Evolutionary conservation across 2,797 vertebrate genomes (phyloP), one percentile per base, ranked within the genome.

Genomic region (Rhodeus uyekii): DNA sequence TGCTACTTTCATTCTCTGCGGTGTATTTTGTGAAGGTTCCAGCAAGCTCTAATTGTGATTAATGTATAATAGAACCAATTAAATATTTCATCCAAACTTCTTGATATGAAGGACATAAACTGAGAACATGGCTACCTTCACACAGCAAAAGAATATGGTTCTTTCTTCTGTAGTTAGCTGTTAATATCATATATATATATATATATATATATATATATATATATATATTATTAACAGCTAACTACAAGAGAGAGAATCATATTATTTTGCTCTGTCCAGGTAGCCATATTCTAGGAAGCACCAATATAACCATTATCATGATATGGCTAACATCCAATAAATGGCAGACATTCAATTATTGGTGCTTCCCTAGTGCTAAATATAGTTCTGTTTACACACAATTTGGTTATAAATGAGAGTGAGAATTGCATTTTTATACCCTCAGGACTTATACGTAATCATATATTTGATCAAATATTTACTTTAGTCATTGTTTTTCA

Each of bases 1-100:
- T 74, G 81, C 81, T 71, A 24, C 68, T 80, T 38, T 86, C 55
- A 27, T 46, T 81, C 58, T 88, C 36, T 83, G 55, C 86, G 10
- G 24, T 76, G 5, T 36, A 14, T 64, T 38, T 76, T 60, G 12
- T 60, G 6, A 78, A 68, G 34, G 29, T 50, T 63, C 76, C 19
- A 58, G 34, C 29, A 65, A 50, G 32, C 46, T 60, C 24, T 42
- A 4, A n/a, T 42, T 69, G 36, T 69, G 18, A 55, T 14, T 22
- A 38, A 78, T 48, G 10, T 53, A 19, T 64, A 48, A 44, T 48
- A 22, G 39, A 64, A 53, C 2, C 53, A 80, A 48, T 61, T 13
- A 27, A 39, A 58, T 39, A 60, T 42, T 14, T 78, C 0, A 38
- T 65, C 0, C n/a, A n/a, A n/a, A 42, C 13, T 44, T 44, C n/a